Evolutionary conservation across 1,140 invertebrate genomes (phyloP), one percentile per base, ranked within the genome.

Genomic region (Papilio polytes): DNA sequence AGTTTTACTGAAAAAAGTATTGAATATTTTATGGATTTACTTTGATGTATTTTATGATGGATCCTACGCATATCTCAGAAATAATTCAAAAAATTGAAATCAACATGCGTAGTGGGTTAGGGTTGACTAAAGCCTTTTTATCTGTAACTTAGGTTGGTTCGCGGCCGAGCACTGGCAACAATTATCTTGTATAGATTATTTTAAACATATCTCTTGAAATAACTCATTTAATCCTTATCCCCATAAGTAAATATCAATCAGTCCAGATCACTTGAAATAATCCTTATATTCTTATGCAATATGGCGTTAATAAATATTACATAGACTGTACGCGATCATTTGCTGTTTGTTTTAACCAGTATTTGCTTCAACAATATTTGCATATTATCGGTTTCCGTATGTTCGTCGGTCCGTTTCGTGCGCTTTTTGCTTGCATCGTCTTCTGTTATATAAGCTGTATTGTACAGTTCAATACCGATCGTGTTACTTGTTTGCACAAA

Each of bases 361-460:
- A 74, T 74, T 74, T 74, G 73, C 20, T 15, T 13, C 44, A 3
- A 10, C 22, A 26, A 22, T 22, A 74, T 76, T 76, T 51, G 74
- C 74, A 51, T 76, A 18, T 41, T 51, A 51, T 74, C 46, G 6
- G 73, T 74, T 51, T 74, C 73, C 73, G 73, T 51, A 46, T 46
- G 46, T 53, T 53, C 22, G 22, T 76, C 22, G 2, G 46, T 31
- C 20, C 20, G 46, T 31, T 51, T 31, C 46, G n/a, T 53, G 44
- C 73, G 20, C 20, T 76, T 76, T 76, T 76, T 76, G 46, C 46
- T 18, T 3, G 41, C 9, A 46, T 26, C n/a, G 56, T 59, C 26
- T 70, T 48, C 74, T 53, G 74, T 74, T 15, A 9, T 76, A 46
- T 51, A 53, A 51, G 59, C 59, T 26, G 26, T 66, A 31, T 26